Conservation (phyloP, 2,888 invertebrate genomes). For the Prosopocoilus inquinatus region DNA sequence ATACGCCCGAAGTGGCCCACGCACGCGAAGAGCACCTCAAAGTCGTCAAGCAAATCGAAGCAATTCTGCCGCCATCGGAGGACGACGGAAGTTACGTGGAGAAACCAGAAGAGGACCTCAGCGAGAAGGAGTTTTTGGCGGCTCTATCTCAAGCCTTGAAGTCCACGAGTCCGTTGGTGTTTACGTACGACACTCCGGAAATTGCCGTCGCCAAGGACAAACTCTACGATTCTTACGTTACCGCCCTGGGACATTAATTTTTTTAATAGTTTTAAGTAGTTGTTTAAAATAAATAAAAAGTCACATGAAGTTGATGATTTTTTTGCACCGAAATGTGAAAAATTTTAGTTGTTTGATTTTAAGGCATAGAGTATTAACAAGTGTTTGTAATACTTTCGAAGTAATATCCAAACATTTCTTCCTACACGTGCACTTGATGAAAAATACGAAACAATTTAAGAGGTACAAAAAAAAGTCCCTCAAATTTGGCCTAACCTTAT, state of each 20-base stretch:
- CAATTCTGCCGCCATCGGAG: conserved; percentile 7
- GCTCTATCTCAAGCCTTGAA: conserved; percentile 4
- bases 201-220: conserved; percentile 10
- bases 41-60: conserved; percentile 7
- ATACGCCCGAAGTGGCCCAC: conserved; percentile 14
- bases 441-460: no score
- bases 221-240: conserved; percentile 7
- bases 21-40: conserved; percentile 10
- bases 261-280: background rate
- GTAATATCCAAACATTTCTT: no score
- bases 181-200: conserved; percentile 9
- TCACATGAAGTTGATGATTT: no score
- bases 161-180: conserved; percentile 5
- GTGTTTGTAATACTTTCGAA: no score
- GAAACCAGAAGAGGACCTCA: conserved; percentile 6
- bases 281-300: no score
- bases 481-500: no score
- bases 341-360: no score
- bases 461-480: no score
- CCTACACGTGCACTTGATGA: no score
- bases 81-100: conserved; percentile 7
- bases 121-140: conserved; percentile 9
- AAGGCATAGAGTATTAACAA: no score
- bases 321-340: no score
- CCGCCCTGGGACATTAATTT: conserved; percentile 10